phyloP scores from a whole-genome alignment of 2,113 vertebrate species.

The Ceratotherium simum region DNA sequence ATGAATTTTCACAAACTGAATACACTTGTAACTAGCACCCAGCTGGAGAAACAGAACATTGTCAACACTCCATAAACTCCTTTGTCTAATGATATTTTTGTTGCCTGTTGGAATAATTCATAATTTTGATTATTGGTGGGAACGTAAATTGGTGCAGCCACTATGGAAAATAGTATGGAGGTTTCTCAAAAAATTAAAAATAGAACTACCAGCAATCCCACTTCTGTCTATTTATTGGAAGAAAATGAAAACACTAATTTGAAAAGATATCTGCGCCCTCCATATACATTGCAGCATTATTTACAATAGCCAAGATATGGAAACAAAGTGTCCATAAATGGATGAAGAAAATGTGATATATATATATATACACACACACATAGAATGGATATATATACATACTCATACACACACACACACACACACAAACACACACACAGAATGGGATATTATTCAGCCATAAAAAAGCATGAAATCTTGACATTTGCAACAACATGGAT shows the following conservation, averaged over 20 bases:
- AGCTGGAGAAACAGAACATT: not conserved
- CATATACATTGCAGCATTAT: not conserved
- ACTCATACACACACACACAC: too few relatives aligned
- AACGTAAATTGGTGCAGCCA: not conserved
- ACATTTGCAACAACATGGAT: not conserved
- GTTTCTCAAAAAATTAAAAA: not conserved
- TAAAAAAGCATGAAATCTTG: not conserved
- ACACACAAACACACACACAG: too few relatives aligned
- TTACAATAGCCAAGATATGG: not conserved
- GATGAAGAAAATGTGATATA: not conserved
- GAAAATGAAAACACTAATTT: not conserved
- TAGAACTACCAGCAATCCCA: not conserved
- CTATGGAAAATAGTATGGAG: not conserved
- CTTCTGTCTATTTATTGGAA: not conserved
- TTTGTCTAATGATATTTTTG: not conserved
- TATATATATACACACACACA: too few relatives aligned
- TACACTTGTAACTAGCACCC: not conserved
- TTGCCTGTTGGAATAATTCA: not conserved
- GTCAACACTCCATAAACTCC: not conserved
- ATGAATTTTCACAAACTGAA: not conserved
- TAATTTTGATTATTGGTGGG: not conserved
- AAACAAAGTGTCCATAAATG: not conserved
- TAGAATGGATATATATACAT: too few relatives aligned
- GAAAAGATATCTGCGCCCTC: not conserved
- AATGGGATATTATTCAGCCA: not conserved